Conservation (phyloP, 2,888 invertebrate genomes). For the Alloscopus bannaensis region DNA sequence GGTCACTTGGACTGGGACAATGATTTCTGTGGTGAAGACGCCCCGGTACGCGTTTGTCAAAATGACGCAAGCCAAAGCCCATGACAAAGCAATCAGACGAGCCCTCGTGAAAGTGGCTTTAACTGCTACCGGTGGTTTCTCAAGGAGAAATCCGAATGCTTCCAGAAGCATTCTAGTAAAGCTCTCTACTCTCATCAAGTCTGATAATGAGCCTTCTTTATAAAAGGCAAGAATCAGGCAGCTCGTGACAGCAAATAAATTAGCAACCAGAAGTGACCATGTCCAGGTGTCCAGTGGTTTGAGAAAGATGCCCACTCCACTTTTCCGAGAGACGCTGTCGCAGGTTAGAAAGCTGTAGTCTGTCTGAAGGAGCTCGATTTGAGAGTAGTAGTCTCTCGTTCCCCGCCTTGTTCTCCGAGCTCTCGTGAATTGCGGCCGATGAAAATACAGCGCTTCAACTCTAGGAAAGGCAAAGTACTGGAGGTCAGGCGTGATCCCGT, state of each 20-base stretch:
- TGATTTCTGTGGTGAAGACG: background rate
- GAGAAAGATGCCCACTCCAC: background rate
- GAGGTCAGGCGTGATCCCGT: background rate
- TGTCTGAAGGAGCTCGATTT: background rate
- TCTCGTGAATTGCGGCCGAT: background rate
- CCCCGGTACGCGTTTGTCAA: conserved; percentile 3
- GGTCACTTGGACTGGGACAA: background rate
- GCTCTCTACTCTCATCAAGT: background rate
- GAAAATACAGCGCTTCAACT: background rate
- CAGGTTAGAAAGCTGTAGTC: conserved; percentile 6
- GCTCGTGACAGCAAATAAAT: background rate
- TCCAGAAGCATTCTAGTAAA: background rate
- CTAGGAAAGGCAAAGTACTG: background rate
- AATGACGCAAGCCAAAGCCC: background rate
- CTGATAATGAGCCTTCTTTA: background rate
- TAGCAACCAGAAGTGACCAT: background rate
- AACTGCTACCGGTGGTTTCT: background rate
- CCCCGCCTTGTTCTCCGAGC: background rate
- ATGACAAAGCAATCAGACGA: background rate
- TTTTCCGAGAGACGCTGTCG: background rate
- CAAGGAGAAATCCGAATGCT: background rate
- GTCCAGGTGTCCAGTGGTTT: background rate
- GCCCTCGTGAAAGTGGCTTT: background rate
- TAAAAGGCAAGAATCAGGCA: background rate
- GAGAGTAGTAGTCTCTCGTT: background rate